Conservation (phyloP, 2,113 vertebrate genomes). For the Tyto alba region DNA sequence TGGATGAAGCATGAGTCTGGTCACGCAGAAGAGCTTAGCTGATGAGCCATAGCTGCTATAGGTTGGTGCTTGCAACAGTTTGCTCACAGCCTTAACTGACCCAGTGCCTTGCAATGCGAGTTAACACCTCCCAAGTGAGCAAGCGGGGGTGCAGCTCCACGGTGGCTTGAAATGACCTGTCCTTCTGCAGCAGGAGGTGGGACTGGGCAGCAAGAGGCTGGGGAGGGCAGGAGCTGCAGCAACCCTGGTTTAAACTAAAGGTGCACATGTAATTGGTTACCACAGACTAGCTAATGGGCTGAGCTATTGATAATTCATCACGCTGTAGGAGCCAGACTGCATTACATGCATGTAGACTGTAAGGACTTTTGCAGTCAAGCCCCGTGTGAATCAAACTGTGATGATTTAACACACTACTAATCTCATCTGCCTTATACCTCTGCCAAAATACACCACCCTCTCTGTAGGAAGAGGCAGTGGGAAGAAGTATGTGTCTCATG, state of each 20-base stretch:
- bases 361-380: neutral
- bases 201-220: neutral
- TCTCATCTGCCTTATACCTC: neutral
- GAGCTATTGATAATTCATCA: neutral
- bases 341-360: rapidly evolving
- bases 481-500: neutral
- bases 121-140: neutral
- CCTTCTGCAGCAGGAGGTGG: neutral
- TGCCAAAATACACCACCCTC: neutral
- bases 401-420: neutral
- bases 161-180: neutral
- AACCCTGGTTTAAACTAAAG: neutral
- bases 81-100: neutral
- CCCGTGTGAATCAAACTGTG: neutral
- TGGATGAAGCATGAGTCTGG: neutral
- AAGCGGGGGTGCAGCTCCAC: neutral
- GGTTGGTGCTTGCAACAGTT: neutral
- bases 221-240: neutral
- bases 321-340: neutral
- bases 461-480: neutral
- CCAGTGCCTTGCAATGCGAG: neutral
- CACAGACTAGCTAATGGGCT: neutral
- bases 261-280: neutral
- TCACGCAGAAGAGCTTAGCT: neutral
- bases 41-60: neutral